Base-by-base conservation (phyloP, 2,888 invertebrate genomes). In the Harpalus rufipes region DNA sequence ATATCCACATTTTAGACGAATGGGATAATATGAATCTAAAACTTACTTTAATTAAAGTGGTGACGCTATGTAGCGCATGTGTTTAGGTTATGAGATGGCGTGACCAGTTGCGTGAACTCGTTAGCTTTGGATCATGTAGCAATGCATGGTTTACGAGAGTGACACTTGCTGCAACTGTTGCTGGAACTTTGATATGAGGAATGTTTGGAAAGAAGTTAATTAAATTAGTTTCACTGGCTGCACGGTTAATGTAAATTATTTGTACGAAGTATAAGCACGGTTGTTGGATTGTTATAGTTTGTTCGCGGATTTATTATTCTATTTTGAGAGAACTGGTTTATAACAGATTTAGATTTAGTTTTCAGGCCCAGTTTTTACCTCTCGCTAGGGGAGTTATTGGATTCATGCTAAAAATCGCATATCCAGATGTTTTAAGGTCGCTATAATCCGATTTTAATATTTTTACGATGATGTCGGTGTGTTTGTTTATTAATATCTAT, bases 11-110 rank as follows among this genome's bases (percentile, higher is more conserved):
- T 63, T 1, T 12, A 68, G 68, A 41, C 68, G 68, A 68, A 68
- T 68, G 32, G 68, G 68, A 39, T 68, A 41, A 68, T 39, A 68
- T 68, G 25, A 68, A 68, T 68, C 68, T 68, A 32, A n/a, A 68
- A 39, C 32, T 39, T 32, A 41, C 32, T 63, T 68, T 68, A 68
- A 68, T 68, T 68, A 68, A 68, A 68, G 39, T 32, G 14, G 39
- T 68, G 68, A 32, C 32, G 32, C 32, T 32, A 32, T 32, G 32
- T 32, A 32, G 68, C 68, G 39, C 39, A 41, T 68, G 68, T 39
- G 68, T 68, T 68, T 68, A 68, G 68, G 25, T 68, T 68, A 68
- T 39, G 68, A 68, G 21, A 14, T n/a, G 68, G 6, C n/a, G 39
- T 68, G 68, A 39, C 68, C 68, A 68, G 68, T 68, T 68, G 68